phyloP scores from a whole-genome alignment of 2,888 invertebrate species.

The Patella caerulea region DNA sequence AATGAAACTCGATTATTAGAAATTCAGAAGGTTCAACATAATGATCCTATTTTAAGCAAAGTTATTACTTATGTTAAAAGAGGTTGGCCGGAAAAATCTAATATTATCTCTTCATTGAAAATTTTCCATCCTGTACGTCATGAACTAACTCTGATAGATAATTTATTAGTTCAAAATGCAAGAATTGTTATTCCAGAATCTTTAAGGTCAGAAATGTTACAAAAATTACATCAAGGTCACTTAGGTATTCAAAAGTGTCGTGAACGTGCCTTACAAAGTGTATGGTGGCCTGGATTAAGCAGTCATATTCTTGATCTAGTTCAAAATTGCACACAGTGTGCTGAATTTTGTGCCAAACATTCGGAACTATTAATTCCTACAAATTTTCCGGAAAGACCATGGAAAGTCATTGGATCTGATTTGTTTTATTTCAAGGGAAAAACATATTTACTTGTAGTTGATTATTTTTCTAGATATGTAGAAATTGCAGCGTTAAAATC shows the following conservation, averaged over 20 bases:
- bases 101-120: neutral
- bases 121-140: neutral
- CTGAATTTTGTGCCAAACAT: conserved; percentile 27
- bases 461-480: conserved; percentile 16
- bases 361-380: conserved; percentile 37
- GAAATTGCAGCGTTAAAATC: neutral
- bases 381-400: conserved; percentile 40
- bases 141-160: conserved; percentile 19
- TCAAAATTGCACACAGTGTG: conserved; percentile 34
- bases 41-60: neutral
- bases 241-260: conserved; percentile 42
- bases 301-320: conserved; percentile 28
- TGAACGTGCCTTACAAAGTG: conserved; percentile 33
- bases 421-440: conserved; percentile 38
- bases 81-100: neutral
- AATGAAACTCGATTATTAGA: no score
- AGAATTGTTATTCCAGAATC: conserved; percentile 31
- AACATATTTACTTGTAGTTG: conserved; percentile 20
- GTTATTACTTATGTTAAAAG: neutral
- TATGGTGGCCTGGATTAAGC: conserved; percentile 40
- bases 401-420: conserved; percentile 43
- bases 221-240: conserved; percentile 38
- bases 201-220: conserved; percentile 30
- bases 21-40: neutral
- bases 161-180: conserved; percentile 27